These are phyloP conservation scores for Clitarchus hookeri DNA, from an alignment of 2,888 invertebrate species.

Conservation along the genomic window DNA sequence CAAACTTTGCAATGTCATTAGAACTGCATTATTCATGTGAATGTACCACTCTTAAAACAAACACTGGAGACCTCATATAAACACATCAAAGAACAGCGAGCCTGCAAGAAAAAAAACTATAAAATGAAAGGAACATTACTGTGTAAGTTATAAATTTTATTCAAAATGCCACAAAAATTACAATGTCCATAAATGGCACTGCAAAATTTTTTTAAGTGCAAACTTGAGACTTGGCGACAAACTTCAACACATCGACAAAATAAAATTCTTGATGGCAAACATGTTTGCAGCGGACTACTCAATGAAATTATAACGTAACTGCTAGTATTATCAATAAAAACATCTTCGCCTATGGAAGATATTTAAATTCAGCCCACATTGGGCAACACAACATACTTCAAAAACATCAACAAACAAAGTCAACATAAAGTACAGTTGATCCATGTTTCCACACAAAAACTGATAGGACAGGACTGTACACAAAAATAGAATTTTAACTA, in stretches of 20 bases:
- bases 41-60: not conserved
- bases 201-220: not conserved
- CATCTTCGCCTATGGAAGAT: not conserved
- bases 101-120: not conserved
- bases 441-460: not conserved
- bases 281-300: not conserved
- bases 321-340: not conserved
- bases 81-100: not conserved
- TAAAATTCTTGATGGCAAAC: not conserved
- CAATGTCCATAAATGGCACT: not conserved
- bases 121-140: not conserved
- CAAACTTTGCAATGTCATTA: not conserved
- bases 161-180: not conserved
- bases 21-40: not conserved
- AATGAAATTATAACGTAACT: not conserved
- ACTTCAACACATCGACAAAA: not conserved
- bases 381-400: not conserved
- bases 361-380: not conserved
- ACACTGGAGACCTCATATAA: not conserved
- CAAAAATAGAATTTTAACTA: constrained; percentile 28
- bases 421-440: constrained; percentile 21
- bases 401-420: not conserved
- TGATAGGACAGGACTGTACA: constrained; percentile 15
- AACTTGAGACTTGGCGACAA: not conserved
- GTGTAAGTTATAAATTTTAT: not conserved